Evolutionary conservation across 2,797 vertebrate genomes (phyloP).

Genomic region (Propithecus perrieri): DNA sequence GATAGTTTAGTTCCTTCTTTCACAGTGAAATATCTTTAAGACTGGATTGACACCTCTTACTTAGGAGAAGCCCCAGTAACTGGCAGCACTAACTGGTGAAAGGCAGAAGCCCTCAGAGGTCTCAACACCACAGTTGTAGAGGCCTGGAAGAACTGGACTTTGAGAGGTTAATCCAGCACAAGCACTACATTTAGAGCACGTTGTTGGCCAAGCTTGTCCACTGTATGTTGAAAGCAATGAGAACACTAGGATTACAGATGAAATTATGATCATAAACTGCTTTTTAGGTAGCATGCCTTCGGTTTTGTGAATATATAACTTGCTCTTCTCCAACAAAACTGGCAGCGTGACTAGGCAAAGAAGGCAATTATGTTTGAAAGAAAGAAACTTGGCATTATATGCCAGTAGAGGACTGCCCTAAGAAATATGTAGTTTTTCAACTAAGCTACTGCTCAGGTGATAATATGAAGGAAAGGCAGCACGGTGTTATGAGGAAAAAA

Average conservation of each 20-base stretch:
- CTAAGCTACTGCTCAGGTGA: constrained; percentile 39
- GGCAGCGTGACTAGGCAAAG: constrained; percentile 51
- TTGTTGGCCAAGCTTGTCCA: not conserved
- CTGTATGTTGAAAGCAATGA: constrained; percentile 29
- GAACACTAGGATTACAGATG: constrained; percentile 31
- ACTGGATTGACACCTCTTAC: constrained; percentile 22
- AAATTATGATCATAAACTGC: constrained; percentile 28
- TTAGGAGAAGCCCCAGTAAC: constrained; percentile 35
- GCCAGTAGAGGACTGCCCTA: constrained; percentile 36
- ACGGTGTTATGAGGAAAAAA: constrained; percentile 18
- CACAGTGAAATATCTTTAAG: constrained; percentile 43
- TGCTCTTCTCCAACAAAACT: constrained; percentile 57
- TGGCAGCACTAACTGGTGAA: constrained; percentile 24
- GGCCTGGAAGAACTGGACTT: not conserved
- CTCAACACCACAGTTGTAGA: not conserved
- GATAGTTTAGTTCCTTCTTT: constrained; percentile 53
- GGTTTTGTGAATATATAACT: constrained; percentile 46
- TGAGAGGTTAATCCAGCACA: constrained; percentile 27
- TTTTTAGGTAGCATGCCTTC: constrained; percentile 54
- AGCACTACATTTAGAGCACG: constrained; percentile 18
- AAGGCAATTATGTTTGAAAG: constrained; percentile 19
- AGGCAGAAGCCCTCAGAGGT: not conserved
- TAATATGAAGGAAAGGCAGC: constrained; percentile 61
- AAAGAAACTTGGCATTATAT: constrained; percentile 36
- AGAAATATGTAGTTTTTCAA: constrained; percentile 21